Evolutionary conservation across 2,888 invertebrate species (phyloP).

Genomic region (Reticulitermes lucifugus): DNA sequence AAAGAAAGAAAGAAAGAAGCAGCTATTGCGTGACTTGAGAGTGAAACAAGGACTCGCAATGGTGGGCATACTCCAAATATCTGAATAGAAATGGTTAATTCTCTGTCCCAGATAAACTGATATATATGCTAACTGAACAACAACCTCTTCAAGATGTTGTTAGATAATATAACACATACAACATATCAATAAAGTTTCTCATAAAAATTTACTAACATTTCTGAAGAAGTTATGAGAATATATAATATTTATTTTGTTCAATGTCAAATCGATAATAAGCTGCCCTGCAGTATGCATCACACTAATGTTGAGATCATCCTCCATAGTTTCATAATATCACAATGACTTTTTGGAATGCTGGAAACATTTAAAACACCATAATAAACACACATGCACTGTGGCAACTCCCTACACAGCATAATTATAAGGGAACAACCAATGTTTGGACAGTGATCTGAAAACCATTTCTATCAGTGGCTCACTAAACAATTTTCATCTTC

Average conservation of each 20-base stretch:
- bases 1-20: too few relatives aligned
- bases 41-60: too few relatives aligned
- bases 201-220: conserved; percentile 16
- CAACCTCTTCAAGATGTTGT: background rate
- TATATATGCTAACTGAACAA: background rate
- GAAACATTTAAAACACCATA: conserved; percentile 10
- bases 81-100: too few relatives aligned
- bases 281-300: conserved; percentile 11
- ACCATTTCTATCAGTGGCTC: too few relatives aligned
- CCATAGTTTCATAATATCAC: conserved; percentile 2
- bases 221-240: conserved; percentile 1
- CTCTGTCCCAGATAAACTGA: background rate
- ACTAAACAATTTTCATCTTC: too few relatives aligned
- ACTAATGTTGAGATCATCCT: conserved; percentile 2
- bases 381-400: conserved; percentile 1
- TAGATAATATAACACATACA: conserved; percentile 13
- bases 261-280: background rate
- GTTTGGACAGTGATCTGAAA: background rate
- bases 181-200: conserved; percentile 18
- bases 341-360: conserved; percentile 1
- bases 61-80: too few relatives aligned
- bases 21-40: too few relatives aligned
- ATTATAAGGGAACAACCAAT: background rate
- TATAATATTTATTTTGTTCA: conserved; percentile 5
- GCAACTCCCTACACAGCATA: background rate